Base-by-base conservation (phyloP, 2,888 invertebrate genomes). In the Thecocarcelia acutangulata region DNA sequence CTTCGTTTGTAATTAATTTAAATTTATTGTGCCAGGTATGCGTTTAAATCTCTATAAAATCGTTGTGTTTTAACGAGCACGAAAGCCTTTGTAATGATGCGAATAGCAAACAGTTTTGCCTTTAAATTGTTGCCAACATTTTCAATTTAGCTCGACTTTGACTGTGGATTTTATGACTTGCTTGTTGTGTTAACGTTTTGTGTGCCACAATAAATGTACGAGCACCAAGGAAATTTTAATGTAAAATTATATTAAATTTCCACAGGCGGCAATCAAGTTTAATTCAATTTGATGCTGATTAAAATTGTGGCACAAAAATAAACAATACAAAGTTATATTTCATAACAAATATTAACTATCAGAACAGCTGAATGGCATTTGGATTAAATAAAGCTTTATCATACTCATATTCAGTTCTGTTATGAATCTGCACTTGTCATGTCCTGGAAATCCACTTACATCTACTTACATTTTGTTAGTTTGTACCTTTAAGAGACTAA, bases 1-100 rank as follows among this genome's bases (percentile, higher is more conserved):
- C 24, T 24, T 0, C 40, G 17, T 52, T 6, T 48, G 24, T 70
- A 83, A 80, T 77, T 75, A 77, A 81, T 81, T 68, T 72, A 68
- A 73, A 81, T 73, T 77, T 81, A 77, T 76, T 63, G 66, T 56
- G 46, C 21, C 15, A 58, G 63, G 40, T 42, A 64, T 75, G 42
- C 69, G 48, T 46, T 74, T 75, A 68, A 74, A 69, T 54, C 59
- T 69, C 40, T 28, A 44, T 61, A 56, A 64, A 72, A 68, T 63
- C 15, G 8, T 54, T 50, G 17, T 13, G 15, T 28, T 11, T 58
- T 50, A n/a, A 17, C 3, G 56, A 33, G 44, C 11, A 11, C 11
- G 33, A 56, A 44, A 33, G 13, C 44, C 24, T 17, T 12, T n/a
- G 37, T 9, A 37, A 66, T 63, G 63, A 64, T 68, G 54, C 52